Base-by-base conservation (phyloP, 2,888 invertebrate genomes). In the Dasysyrphus tricinctus region DNA sequence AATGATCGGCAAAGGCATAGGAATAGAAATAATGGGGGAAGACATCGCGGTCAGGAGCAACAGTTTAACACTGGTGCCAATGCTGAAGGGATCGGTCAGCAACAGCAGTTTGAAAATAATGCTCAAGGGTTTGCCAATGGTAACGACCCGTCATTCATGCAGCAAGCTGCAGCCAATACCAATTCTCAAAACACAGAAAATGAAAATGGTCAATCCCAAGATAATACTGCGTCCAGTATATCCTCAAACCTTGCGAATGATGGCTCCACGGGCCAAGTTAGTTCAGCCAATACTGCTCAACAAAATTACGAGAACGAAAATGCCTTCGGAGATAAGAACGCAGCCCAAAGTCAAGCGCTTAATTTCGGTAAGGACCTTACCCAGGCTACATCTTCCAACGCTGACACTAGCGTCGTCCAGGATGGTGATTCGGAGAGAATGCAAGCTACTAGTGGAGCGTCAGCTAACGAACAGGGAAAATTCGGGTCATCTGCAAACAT, bases 261-360 rank as follows among this genome's bases (percentile, higher is more conserved):
- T 76, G 92, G 92, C 24, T 88, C 85, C 67, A 90, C 90, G 5
- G 92, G 92, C 0, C 92, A 92, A 80, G 78, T 92, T 12, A 91
- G 91, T 86, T 90, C 92, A 0, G 91, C 92, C 8, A 92, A 92
- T 81, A 90, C 91, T 0, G 90, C 90, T n/a, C 91, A 91, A n/a
- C 89, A 90, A 78, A 88, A 67, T 19, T 89, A 87, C n/a, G 72
- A 89, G 19, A 90, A 85, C 6, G 89, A 59, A 5, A 84, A 78
- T 12, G 90, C 89, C 11, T 88, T 72, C 0, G 89, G 89, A 16
- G 89, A 85, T 6, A 88, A 88, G 54, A 91, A 92, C 67, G 89
- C 88, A 12, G 91, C 91, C 1, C 92, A 92, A 88, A 91, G 92
- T 73, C 92, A 92, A 75, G 88, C 91, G 0, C 88, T 92, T 0